A percentile compares a stretch with the other conserved stretches of the same genome.
These are phyloP conservation scores for Eristalis intricaria DNA, from an alignment of 2,888 invertebrate species.

Conservation along the genomic window DNA sequence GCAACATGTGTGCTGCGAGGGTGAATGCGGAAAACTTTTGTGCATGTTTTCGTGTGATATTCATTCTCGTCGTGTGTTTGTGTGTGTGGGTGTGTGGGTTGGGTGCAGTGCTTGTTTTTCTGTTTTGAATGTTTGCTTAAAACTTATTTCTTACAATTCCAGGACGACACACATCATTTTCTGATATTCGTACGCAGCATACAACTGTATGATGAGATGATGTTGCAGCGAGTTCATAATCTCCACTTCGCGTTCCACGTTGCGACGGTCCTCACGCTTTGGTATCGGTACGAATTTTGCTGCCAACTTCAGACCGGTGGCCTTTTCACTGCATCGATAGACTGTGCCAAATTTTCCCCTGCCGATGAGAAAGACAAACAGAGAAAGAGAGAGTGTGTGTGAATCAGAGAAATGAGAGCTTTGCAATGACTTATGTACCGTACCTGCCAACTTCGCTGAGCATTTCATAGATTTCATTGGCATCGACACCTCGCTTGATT, in stretches of 20 bases:
- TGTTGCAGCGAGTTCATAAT: conserved; percentile 98
- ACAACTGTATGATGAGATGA: conserved; percentile 97
- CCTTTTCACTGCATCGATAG: conserved; percentile 93
- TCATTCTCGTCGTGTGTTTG: background rate
- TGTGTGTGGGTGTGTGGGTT: background rate
- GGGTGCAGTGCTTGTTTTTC: background rate
- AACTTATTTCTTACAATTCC: conserved; percentile 91
- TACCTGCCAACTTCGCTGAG: conserved; percentile 96
- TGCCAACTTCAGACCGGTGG: conserved; percentile 90
- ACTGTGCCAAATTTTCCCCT: conserved; percentile 99
- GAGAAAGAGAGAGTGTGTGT: conserved; percentile 2
- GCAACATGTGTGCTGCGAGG: conserved; percentile 52
- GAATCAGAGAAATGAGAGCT: background rate
- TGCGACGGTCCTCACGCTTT: conserved; percentile 92
- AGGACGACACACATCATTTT: conserved; percentile 98
- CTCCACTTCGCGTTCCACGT: conserved; percentile 97
- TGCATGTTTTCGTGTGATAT: conserved; percentile 10
- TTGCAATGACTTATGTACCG: conserved; percentile 75
- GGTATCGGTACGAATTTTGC: conserved; percentile 95
- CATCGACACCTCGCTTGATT: conserved; percentile 91
- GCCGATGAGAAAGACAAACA: conserved; percentile 75
- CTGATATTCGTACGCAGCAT: conserved; percentile 97
- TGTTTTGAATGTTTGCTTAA: background rate
- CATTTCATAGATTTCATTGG: conserved; percentile 93
- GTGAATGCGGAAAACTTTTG: conserved; percentile 16